Evolutionary conservation across 2,888 invertebrate genomes (phyloP).

Genomic region (Torymus texanus): DNA sequence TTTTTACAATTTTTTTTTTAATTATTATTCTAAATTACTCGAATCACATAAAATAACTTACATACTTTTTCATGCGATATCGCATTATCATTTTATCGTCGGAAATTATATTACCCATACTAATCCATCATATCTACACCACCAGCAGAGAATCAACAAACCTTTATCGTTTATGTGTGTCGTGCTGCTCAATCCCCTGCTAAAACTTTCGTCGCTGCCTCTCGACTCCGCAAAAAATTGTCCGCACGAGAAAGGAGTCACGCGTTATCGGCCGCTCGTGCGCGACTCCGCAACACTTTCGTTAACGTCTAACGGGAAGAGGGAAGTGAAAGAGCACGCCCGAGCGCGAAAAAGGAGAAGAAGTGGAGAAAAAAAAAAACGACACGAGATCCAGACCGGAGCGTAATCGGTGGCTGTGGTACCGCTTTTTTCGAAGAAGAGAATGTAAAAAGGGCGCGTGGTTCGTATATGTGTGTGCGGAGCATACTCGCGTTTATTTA

Average conservation of each 20-base stretch:
- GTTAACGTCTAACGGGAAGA: constrained; percentile 37
- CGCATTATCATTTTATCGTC: no score
- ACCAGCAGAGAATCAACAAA: constrained; percentile 12
- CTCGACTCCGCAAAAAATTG: constrained; percentile 3
- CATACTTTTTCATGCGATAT: no score
- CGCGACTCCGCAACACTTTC: constrained; percentile 41
- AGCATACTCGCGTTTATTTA: no score
- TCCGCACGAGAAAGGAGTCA: constrained; percentile 42
- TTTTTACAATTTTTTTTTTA: no score
- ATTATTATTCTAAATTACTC: no score
- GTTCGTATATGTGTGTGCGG: no score
- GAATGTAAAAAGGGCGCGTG: no score
- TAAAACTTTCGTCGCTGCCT: neutral
- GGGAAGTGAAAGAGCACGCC: constrained; percentile 32
- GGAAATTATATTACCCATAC: no score
- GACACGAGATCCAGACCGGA: constrained; percentile 14
- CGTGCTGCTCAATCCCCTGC: neutral
- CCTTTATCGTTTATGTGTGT: neutral
- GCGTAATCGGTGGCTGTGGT: constrained; percentile 23
- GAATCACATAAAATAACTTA: no score
- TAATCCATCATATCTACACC: no score
- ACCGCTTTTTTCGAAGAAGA: constrained; percentile 19
- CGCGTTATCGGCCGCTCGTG: constrained; percentile 32
- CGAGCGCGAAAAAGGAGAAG: no score
- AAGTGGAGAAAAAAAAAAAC: constrained; percentile 3